Evolutionary conservation across 2,888 invertebrate species (phyloP).

Genomic region (Nemapogon koenigi): DNA sequence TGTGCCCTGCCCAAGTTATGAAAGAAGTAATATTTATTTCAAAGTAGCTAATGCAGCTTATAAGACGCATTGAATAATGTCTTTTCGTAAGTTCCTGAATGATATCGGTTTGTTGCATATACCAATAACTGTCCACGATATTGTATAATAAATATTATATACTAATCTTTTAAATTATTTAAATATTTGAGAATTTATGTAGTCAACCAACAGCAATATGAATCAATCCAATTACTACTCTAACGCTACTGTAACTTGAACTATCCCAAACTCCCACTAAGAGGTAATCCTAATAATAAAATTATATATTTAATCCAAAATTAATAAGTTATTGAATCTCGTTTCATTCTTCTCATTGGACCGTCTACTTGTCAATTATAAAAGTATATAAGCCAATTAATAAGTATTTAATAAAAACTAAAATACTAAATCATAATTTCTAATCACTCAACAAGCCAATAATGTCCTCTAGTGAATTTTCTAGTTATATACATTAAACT

Average conservation of each 20-base stretch:
- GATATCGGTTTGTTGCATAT: too few relatives aligned
- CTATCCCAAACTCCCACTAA: slow-evolving; percentile 1
- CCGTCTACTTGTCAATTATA: neutral
- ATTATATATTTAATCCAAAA: too few relatives aligned
- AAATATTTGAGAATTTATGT: too few relatives aligned
- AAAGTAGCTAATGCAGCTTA: too few relatives aligned
- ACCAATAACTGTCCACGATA: too few relatives aligned
- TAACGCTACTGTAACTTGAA: slow-evolving; percentile 1
- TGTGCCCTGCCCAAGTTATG: too few relatives aligned
- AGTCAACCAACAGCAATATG: slow-evolving; percentile 9
- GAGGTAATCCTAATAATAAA: too few relatives aligned
- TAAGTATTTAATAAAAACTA: neutral
- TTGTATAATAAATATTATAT: too few relatives aligned
- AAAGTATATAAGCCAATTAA: neutral
- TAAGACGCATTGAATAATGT: too few relatives aligned
- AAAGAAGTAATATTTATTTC: too few relatives aligned
- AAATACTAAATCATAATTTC: slow-evolving; percentile 18
- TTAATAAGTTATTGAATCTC: slow-evolving; percentile 1
- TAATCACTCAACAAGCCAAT: slow-evolving; percentile 18
- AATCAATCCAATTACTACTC: neutral
- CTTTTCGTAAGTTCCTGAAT: too few relatives aligned
- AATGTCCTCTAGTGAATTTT: slow-evolving; percentile 27
- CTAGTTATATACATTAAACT: slow-evolving; percentile 56
- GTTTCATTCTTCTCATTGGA: slow-evolving; percentile 1
- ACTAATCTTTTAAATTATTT: too few relatives aligned